A percentile compares a stretch with the other conserved stretches of the same genome.
Conservation (phyloP, 2,113 vertebrate species). For the Notiomystis cincta region DNA sequence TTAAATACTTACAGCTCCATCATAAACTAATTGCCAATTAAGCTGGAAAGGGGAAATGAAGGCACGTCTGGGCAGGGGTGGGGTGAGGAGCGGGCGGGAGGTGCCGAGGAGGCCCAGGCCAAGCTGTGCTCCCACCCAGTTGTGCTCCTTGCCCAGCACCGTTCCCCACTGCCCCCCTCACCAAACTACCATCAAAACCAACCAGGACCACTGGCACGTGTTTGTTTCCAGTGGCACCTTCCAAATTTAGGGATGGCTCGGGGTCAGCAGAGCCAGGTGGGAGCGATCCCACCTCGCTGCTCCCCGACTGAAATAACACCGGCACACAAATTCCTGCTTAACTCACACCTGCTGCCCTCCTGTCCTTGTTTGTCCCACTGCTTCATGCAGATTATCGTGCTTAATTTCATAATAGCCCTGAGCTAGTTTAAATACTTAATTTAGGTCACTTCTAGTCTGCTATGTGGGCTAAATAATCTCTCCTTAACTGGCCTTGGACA, state of each 20-base stretch:
- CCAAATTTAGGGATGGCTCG: background rate
- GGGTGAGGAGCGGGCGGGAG: accelerated
- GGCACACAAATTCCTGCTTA: slow-evolving; percentile 16
- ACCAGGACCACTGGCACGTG: accelerated
- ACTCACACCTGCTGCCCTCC: slow-evolving; percentile 39
- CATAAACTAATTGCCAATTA: slow-evolving; percentile 45
- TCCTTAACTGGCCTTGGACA: slow-evolving; percentile 46
- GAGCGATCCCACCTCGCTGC: background rate
- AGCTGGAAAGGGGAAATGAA: background rate
- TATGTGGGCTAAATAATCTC: slow-evolving; percentile 53
- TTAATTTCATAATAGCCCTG: slow-evolving; percentile 68
- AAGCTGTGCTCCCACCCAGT: background rate
- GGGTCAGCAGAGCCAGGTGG: accelerated
- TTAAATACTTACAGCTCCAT: slow-evolving; percentile 34
- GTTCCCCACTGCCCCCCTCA: background rate
- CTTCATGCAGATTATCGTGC: slow-evolving; percentile 50
- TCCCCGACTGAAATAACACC: background rate
- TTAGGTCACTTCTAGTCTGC: slow-evolving; percentile 63
- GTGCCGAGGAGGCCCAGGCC: background rate
- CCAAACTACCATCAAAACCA: background rate
- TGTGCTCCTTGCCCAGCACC: background rate
- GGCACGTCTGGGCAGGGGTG: background rate
- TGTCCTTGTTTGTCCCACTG: slow-evolving; percentile 54
- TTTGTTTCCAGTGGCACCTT: background rate
- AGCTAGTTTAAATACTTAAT: slow-evolving; percentile 71